These are phyloP conservation scores for Cisticola juncidis DNA, from an alignment of 2,113 vertebrate species.

Conservation along the genomic window DNA sequence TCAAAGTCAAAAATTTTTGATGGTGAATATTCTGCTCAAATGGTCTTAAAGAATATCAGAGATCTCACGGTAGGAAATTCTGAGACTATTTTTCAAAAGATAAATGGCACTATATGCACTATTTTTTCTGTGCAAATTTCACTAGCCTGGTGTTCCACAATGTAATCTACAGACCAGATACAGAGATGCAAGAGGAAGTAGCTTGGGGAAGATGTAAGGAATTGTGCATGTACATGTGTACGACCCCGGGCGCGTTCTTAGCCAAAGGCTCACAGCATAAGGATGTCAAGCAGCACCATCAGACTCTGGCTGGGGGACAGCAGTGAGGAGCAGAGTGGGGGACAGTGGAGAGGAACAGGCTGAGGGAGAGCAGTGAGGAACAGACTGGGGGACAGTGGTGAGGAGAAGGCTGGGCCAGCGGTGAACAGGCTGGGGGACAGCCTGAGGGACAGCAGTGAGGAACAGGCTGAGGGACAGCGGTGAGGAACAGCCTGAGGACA, in stretches of 20 bases:
- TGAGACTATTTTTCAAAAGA: background rate
- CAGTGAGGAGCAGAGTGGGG: background rate
- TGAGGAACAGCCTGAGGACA: background rate
- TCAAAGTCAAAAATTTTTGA: background rate
- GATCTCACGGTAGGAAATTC: background rate
- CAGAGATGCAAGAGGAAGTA: background rate
- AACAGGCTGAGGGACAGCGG: accelerated
- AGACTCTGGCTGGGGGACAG: accelerated
- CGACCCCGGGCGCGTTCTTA: background rate
- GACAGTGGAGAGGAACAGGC: background rate
- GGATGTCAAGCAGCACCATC: background rate
- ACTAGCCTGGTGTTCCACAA: background rate
- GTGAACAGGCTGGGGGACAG: background rate
- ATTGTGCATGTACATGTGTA: background rate
- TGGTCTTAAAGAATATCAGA: background rate
- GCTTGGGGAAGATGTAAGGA: background rate
- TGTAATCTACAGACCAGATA: background rate
- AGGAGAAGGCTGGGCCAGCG: background rate
- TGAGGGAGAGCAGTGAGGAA: background rate
- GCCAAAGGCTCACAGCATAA: background rate
- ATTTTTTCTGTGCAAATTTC: background rate
- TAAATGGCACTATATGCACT: background rate
- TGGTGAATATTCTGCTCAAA: background rate
- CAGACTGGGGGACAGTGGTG: background rate
- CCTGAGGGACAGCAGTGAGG: background rate